Conservation (phyloP, 2,797 vertebrate species). For the Falco cherrug region DNA sequence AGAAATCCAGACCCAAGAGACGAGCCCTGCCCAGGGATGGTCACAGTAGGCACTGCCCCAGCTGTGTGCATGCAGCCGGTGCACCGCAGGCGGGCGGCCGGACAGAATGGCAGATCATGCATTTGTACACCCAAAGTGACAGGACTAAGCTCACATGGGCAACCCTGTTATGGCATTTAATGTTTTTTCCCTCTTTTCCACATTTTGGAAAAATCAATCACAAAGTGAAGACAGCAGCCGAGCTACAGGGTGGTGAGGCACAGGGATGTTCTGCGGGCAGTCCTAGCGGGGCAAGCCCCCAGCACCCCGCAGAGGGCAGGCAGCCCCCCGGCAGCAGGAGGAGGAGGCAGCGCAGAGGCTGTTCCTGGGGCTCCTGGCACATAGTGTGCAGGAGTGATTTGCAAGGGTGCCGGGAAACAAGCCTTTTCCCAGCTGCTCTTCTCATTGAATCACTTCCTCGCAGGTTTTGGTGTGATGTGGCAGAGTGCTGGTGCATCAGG, state of each 20-base stretch:
- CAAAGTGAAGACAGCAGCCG: neutral
- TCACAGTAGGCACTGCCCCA: neutral
- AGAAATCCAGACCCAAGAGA: accelerated
- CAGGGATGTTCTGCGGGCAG: accelerated
- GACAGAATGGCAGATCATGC: neutral
- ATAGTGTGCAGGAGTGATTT: neutral
- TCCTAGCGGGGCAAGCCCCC: neutral
- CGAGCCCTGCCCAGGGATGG: neutral
- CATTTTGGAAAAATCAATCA: neutral
- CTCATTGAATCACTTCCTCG: neutral
- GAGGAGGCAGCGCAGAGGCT: neutral
- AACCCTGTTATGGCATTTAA: accelerated
- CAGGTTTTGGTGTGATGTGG: neutral
- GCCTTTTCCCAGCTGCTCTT: neutral
- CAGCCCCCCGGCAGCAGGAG: neutral
- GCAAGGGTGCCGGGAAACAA: neutral
- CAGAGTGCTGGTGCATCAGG: neutral
- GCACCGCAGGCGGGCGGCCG: accelerated
- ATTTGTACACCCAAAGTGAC: neutral
- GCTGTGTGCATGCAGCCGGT: accelerated
- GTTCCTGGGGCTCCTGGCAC: neutral
- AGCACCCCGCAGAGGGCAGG: neutral
- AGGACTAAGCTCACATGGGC: accelerated
- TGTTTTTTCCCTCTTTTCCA: neutral
- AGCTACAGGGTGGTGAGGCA: neutral